Conservation (phyloP, 2,113 vertebrate genomes). For the Strigops habroptila region DNA sequence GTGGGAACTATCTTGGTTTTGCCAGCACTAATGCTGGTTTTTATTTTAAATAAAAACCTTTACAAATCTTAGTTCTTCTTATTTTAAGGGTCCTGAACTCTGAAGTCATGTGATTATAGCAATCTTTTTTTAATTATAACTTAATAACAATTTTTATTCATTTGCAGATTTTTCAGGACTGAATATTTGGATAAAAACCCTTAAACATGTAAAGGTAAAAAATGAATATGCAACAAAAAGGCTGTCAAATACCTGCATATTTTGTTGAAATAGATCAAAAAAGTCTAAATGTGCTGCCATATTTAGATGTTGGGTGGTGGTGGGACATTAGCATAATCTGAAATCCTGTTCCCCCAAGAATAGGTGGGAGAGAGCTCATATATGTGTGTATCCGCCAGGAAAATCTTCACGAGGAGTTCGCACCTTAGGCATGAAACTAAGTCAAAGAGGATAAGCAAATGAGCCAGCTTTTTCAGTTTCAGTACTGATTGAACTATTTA, state of each 20-base stretch:
- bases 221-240: not conserved
- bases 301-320: not conserved
- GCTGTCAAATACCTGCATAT: fast-evolving
- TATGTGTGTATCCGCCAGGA: fast-evolving
- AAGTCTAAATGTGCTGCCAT: not conserved
- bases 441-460: not conserved
- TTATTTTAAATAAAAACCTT: not conserved
- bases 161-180: not conserved
- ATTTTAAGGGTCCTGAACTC: not conserved
- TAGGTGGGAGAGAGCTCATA: not conserved
- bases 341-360: not conserved
- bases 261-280: not conserved
- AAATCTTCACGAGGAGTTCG: not conserved
- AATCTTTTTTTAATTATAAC: not conserved
- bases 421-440: not conserved
- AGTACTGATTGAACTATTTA: not conserved
- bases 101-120: not conserved
- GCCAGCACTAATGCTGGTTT: not conserved
- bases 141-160: not conserved
- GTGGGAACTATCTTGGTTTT: not conserved
- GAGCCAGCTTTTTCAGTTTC: not conserved
- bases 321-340: not conserved
- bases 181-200: not conserved
- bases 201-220: not conserved
- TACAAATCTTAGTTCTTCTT: not conserved